Evolutionary conservation across 1,140 invertebrate species (phyloP).

Genomic region (Cheumatopsyche charites): DNA sequence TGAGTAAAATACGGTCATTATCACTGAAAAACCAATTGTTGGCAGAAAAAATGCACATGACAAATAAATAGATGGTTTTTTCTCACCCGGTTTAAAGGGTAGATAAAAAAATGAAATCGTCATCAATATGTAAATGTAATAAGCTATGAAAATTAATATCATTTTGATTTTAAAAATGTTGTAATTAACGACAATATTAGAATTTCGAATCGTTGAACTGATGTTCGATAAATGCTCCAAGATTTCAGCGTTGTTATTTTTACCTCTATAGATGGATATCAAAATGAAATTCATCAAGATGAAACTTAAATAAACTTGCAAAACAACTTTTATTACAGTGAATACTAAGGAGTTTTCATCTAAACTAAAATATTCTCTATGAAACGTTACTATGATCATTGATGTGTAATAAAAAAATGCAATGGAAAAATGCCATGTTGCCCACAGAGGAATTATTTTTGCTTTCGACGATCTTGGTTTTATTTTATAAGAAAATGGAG

Average conservation of each 20-base stretch:
- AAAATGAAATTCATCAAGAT: background rate
- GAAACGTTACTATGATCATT: background rate
- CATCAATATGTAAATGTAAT: background rate
- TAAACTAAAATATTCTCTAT: background rate
- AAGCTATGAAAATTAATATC: background rate
- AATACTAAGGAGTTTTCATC: background rate
- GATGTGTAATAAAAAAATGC: background rate
- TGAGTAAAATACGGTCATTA: no score
- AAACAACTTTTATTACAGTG: no score
- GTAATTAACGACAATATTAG: constrained; percentile 2
- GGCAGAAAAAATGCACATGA: background rate
- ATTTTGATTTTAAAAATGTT: background rate
- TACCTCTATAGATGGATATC: background rate
- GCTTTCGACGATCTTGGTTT: background rate
- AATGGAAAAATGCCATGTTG: background rate
- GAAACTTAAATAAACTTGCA: background rate
- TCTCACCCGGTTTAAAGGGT: background rate
- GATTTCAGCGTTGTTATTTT: background rate
- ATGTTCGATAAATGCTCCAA: background rate
- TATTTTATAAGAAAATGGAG: background rate
- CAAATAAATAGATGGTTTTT: background rate
- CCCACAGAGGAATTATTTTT: background rate
- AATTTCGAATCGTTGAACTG: background rate
- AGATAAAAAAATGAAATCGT: background rate
- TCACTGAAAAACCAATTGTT: background rate